Evolutionary conservation across 2,888 invertebrate species (phyloP).

Genomic region (Cheilosia scutellata): DNA sequence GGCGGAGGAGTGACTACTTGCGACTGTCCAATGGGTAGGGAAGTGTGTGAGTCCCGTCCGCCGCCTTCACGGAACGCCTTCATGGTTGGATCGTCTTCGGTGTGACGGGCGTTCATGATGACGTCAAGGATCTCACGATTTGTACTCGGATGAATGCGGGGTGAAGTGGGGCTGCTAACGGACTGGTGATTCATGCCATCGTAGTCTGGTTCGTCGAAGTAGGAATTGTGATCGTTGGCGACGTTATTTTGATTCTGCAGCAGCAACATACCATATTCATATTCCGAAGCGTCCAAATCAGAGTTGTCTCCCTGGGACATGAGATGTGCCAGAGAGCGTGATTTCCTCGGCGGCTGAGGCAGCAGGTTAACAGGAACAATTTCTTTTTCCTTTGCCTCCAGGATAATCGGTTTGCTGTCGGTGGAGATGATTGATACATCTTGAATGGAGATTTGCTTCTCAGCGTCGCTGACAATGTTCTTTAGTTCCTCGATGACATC

Average conservation of each 20-base stretch:
- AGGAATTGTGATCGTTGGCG: conserved; percentile 73
- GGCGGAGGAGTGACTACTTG: conserved; percentile 71
- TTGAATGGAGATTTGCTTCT: conserved; percentile 86
- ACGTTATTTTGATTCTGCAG: conserved; percentile 84
- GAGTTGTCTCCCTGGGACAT: conserved; percentile 86
- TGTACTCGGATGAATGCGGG: conserved; percentile 82
- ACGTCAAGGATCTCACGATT: conserved; percentile 87
- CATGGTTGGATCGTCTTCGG: conserved; percentile 83
- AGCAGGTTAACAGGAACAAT: conserved; percentile 91
- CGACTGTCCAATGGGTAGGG: conserved; percentile 68
- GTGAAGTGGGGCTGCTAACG: conserved; percentile 76
- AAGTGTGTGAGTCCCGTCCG: conserved; percentile 52
- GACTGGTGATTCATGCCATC: conserved; percentile 76
- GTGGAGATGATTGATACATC: conserved; percentile 80
- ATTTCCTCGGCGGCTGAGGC: conserved; percentile 92
- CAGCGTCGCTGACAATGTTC: conserved; percentile 93
- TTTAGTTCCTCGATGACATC: conserved; percentile 94
- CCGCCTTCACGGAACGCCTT: conserved; percentile 81
- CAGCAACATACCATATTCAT: conserved; percentile 84
- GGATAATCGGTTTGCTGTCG: conserved; percentile 75
- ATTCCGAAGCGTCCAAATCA: conserved; percentile 83
- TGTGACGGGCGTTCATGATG: conserved; percentile 85
- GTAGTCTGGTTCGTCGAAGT: conserved; percentile 82
- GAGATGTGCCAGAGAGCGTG: conserved; percentile 89
- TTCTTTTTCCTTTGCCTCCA: conserved; percentile 85